Conservation (phyloP, 2,797 vertebrate species). For the Pangasius krempfi region DNA sequence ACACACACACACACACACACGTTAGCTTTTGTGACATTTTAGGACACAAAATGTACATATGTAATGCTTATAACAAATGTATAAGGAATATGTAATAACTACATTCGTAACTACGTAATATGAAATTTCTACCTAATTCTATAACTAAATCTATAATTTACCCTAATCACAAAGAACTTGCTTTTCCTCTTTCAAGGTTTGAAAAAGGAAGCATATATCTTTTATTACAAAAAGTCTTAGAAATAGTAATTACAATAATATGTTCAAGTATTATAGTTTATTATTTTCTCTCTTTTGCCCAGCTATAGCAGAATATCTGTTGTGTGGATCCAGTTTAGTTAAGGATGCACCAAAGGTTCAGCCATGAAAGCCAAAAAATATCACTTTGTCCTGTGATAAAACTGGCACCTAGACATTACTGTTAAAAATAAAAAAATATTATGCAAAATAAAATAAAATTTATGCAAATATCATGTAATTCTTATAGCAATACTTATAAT, state of each 20-base stretch:
- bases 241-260: too few species aligned
- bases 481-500: background rate
- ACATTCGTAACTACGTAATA: background rate
- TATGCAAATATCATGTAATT: background rate
- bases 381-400: too few species aligned
- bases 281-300: too few species aligned
- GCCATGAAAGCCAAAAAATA: too few species aligned
- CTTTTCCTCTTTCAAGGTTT: background rate
- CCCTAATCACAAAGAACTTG: background rate
- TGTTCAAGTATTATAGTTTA: too few species aligned
- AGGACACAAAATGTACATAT: background rate
- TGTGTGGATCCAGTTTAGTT: background rate
- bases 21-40: background rate
- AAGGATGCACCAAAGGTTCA: background rate
- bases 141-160: background rate
- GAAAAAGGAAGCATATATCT: background rate
- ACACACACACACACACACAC: background rate
- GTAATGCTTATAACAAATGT: background rate
- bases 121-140: too few species aligned
- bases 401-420: too few species aligned
- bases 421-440: too few species aligned
- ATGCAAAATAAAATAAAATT: background rate
- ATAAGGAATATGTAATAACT: background rate
- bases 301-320: too few species aligned
- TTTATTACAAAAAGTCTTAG: too few species aligned